phyloP scores from a whole-genome alignment of 2,888 invertebrate species.

The Nectonema munidae region DNA sequence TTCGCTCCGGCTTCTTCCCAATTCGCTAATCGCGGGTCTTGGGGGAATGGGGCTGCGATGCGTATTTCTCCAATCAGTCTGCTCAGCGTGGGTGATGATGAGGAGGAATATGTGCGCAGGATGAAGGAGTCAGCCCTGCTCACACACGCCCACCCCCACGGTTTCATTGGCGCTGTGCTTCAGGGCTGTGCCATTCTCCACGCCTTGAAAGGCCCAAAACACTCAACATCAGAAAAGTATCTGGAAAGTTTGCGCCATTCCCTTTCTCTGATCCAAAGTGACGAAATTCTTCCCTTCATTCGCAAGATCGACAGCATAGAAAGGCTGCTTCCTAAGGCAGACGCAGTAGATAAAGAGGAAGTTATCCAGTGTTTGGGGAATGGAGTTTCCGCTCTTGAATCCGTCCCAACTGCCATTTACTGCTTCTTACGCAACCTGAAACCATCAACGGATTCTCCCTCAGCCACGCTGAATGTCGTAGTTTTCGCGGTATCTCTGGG shows the following conservation, averaged over 20 bases:
- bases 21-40: constrained; percentile 36
- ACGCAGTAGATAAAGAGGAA: too few species aligned
- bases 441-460: constrained; percentile 23
- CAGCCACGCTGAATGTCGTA: constrained; percentile 30
- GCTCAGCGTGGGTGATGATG: constrained; percentile 24
- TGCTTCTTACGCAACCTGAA: constrained; percentile 29
- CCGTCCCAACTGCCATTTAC: constrained; percentile 39
- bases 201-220: constrained; percentile 24
- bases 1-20: constrained; percentile 32
- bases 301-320: too few species aligned
- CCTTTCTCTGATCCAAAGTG: too few species aligned
- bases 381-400: constrained; percentile 32
- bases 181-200: constrained; percentile 31
- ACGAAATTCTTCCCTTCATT: too few species aligned
- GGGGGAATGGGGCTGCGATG: constrained; percentile 47
- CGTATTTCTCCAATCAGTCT: constrained; percentile 35
- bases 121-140: constrained; percentile 28
- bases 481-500: constrained; percentile 38
- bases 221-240: neutral
- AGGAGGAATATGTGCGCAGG: constrained; percentile 22
- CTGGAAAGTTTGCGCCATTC: constrained; percentile 16
- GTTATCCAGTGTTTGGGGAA: constrained; percentile 32
- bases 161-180: constrained; percentile 24
- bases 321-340: too few species aligned
- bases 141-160: constrained; percentile 30